Percentiles rank a stretch among this genome's conserved stretches.
Conservation (phyloP, 2,113 vertebrate species). For the Podarcis cretensis region DNA sequence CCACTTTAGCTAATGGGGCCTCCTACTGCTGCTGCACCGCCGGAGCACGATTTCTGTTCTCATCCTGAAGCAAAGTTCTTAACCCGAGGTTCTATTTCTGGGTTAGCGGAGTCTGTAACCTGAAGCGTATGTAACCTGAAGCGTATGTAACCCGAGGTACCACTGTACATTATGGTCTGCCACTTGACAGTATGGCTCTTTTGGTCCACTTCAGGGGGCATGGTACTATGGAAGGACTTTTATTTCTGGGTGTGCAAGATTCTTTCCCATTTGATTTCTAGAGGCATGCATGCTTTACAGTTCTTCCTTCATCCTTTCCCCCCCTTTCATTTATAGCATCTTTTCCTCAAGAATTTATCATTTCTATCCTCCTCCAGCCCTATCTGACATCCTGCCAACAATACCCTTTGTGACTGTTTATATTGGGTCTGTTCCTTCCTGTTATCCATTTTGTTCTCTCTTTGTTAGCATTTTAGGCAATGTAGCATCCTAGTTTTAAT, state of each 20-base stretch:
- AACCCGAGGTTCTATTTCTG: too few species aligned
- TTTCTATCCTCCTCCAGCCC: constrained; percentile 71
- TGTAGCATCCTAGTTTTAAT: constrained; percentile 64
- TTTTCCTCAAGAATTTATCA: constrained; percentile 69
- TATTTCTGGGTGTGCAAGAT: neutral
- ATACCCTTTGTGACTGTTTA: constrained; percentile 70
- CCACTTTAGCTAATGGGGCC: too few species aligned
- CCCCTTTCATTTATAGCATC: constrained; percentile 64
- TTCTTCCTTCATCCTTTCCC: constrained; percentile 65
- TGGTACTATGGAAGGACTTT: neutral
- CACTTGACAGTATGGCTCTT: neutral
- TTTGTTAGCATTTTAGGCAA: constrained; percentile 68
- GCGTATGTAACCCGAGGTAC: too few species aligned
- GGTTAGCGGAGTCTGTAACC: too few species aligned
- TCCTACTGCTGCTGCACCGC: too few species aligned
- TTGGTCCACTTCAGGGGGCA: neutral
- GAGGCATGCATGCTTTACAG: constrained; percentile 49
- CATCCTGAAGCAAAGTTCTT: too few species aligned
- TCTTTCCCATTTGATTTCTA: constrained; percentile 10
- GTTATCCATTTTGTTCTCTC: constrained; percentile 67
- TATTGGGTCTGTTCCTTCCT: constrained; percentile 73
- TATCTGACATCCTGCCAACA: constrained; percentile 71
- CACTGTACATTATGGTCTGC: neutral
- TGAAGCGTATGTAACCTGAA: too few species aligned
- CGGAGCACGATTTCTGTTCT: too few species aligned